Evolutionary conservation across 2,888 invertebrate genomes (phyloP), one percentile per base, ranked within the genome.

Genomic region (Brenthis daphne): DNA sequence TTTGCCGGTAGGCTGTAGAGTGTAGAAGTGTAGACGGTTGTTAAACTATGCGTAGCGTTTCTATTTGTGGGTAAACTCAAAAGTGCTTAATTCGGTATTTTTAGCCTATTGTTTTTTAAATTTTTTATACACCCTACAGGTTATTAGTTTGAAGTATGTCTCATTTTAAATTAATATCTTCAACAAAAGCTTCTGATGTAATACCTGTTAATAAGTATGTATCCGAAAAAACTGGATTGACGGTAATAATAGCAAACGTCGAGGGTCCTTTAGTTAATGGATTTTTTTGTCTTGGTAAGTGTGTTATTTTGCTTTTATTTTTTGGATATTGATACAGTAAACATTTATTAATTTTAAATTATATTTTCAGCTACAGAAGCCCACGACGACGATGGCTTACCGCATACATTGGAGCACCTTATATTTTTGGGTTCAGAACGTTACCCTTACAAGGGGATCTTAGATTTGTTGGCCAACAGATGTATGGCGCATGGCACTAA

Each of bases 401-500:
- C 98, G 0, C 98, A 98, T 83, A 98, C 98, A 0, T 89, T 98
- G 85, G 98, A 98, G 81, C 98, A 98, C 90, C 94, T 98, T 13
- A 95, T 98, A 63, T 98, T 98, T 86, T 91, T 98, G 84, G 98
- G 98, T 0, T 98, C 98, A 74, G 95, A 98, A 82, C 94, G 96
- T 14, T 98, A 97, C 83, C 98, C 98, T 0, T 98, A 96, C 85
- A 98, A 98, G 86, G 98, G 98, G 5, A 95, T 98, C 58, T 88
- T 98, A 72, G 98, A 98, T 89, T 92, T 98, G 65, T 88, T 98
- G 76, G 98, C 98, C 8, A 98, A 98, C 85, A 94, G 98, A 50
- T 98, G 97, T 81, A 93, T 98, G 80, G 98, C 98, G 1, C 97
- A 97, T 54, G 98, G 98, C 1, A 98, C 98, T 3, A 98, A 98